Conservation (phyloP, 2,888 invertebrate genomes). For the Isotomurus palustris region DNA sequence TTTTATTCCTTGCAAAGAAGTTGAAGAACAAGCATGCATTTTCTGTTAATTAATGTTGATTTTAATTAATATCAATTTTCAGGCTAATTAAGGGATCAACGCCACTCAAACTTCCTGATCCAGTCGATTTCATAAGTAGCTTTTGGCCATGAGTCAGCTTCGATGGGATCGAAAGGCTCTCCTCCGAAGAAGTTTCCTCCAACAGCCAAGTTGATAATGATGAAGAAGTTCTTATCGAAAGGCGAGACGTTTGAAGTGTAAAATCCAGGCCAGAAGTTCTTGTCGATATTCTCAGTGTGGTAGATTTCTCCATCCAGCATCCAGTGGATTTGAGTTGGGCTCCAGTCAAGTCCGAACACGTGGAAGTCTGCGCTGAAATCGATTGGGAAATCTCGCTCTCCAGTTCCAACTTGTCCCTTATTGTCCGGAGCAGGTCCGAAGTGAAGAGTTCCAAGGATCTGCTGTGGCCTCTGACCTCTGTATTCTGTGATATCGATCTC, state of each 20-base stretch:
- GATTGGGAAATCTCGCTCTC: slow-evolving; percentile 13
- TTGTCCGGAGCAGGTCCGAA: slow-evolving; percentile 27
- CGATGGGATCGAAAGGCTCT: slow-evolving; percentile 26
- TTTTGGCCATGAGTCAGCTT: slow-evolving; percentile 24
- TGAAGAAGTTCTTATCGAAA: slow-evolving; percentile 21
- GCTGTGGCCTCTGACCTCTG: slow-evolving; percentile 19
- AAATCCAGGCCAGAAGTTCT: slow-evolving; percentile 28
- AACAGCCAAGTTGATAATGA: slow-evolving; percentile 33
- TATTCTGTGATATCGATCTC: slow-evolving; percentile 34
- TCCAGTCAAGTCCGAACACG: slow-evolving; percentile 25
- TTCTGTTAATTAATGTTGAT: not conserved
- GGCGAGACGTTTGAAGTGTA: slow-evolving; percentile 26
- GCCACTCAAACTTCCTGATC: slow-evolving; percentile 23
- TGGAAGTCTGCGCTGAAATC: slow-evolving; percentile 34
- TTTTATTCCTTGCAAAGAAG: no score
- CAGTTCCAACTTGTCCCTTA: slow-evolving; percentile 23
- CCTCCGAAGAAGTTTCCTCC: slow-evolving; percentile 28
- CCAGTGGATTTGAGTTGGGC: slow-evolving; percentile 12
- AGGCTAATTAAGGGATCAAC: no score
- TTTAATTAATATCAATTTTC: slow-evolving; percentile 2
- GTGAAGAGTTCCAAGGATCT: slow-evolving; percentile 28
- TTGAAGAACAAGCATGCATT: not conserved
- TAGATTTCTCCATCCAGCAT: slow-evolving; percentile 14
- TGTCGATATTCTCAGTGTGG: slow-evolving; percentile 9
- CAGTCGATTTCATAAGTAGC: slow-evolving; percentile 23